Evolutionary conservation across 2,888 invertebrate species (phyloP).

Genomic region (Ochropacha duplaris): DNA sequence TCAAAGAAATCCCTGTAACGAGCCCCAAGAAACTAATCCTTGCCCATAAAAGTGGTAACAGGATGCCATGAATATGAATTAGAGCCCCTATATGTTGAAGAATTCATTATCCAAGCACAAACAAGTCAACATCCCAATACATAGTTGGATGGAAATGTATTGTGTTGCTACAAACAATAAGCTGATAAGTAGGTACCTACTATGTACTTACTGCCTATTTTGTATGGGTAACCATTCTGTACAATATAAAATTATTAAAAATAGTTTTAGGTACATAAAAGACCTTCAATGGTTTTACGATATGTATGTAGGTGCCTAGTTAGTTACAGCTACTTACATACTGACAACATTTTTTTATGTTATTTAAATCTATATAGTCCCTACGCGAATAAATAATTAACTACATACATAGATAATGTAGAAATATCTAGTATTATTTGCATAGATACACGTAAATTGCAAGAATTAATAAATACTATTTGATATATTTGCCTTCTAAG

Average conservation of each 20-base stretch:
- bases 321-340: not conserved
- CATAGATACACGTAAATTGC: too few species aligned
- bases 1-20: constrained; percentile 28
- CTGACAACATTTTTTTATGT: not conserved
- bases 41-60: constrained; percentile 35
- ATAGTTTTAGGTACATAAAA: not conserved
- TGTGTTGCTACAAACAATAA: constrained; percentile 58
- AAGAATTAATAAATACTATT: too few species aligned
- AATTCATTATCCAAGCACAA: constrained; percentile 55
- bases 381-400: not conserved
- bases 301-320: not conserved
- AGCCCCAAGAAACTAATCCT: constrained; percentile 48
- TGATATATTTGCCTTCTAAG: too few species aligned
- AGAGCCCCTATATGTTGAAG: constrained; percentile 40
- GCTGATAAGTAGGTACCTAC: not conserved
- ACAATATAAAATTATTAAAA: not conserved
- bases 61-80: constrained; percentile 53
- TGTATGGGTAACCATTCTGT: not conserved
- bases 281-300: not conserved
- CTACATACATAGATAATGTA: too few species aligned
- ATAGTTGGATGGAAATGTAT: constrained; percentile 49
- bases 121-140: constrained; percentile 56
- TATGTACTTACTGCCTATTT: not conserved
- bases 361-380: not conserved
- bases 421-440: too few species aligned